phyloP scores from a whole-genome alignment of 1,140 invertebrate genomes.

The Drosophila sp. region DNA sequence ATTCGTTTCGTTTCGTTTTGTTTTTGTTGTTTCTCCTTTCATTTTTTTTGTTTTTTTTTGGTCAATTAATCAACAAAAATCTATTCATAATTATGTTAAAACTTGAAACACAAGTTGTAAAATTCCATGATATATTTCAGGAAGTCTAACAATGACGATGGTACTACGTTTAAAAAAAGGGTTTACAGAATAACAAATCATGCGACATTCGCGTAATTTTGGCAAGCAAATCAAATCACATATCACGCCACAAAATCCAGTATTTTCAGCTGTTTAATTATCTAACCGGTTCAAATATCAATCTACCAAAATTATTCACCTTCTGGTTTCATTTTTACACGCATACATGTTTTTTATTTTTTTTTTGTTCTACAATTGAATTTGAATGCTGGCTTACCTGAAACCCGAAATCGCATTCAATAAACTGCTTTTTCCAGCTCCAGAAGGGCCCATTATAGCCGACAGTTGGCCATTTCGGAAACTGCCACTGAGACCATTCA shows the following conservation, averaged over 20 bases:
- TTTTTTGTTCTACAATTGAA: slow-evolving; percentile 11
- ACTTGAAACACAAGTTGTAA: neutral
- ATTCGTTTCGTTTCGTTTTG: neutral
- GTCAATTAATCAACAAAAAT: slow-evolving; percentile 7
- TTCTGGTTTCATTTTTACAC: neutral
- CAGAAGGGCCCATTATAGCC: slow-evolving; percentile 93
- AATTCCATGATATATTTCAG: slow-evolving; percentile 3
- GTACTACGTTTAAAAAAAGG: neutral
- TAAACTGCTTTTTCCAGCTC: slow-evolving; percentile 91
- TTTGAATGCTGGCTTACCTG: slow-evolving; percentile 84
- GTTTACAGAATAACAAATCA: slow-evolving; percentile 4
- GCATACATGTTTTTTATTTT: neutral
- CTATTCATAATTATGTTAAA: neutral
- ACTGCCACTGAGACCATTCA: slow-evolving; percentile 88
- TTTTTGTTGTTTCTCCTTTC: neutral
- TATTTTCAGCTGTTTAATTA: slow-evolving; percentile 11
- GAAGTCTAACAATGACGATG: neutral
- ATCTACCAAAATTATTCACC: slow-evolving; percentile 21
- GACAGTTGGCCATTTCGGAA: slow-evolving; percentile 90
- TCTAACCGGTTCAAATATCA: slow-evolving; percentile 39
- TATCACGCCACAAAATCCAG: slow-evolving; percentile 28
- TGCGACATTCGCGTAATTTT: slow-evolving; percentile 24
- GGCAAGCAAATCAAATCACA: slow-evolving; percentile 12
- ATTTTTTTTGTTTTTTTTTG: slow-evolving; percentile 4
- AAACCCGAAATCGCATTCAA: slow-evolving; percentile 89